Conservation (phyloP, 2,888 invertebrate genomes). For the Colostygia pectinataria region DNA sequence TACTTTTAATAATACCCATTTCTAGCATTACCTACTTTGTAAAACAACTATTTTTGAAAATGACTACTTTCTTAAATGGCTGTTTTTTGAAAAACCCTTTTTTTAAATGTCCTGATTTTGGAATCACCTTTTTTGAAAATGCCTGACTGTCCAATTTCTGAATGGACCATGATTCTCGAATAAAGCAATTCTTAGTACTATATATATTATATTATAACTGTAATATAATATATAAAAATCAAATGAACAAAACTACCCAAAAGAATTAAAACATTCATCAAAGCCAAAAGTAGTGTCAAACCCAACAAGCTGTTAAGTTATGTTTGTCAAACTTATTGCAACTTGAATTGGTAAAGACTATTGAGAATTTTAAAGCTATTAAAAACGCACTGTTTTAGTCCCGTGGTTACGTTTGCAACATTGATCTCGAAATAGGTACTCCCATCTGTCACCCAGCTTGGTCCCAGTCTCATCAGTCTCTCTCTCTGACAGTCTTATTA, state of each 20-base stretch:
- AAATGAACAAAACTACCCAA: too few relatives aligned
- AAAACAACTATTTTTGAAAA: neutral
- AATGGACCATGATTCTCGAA: neutral
- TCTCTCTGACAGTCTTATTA: conserved; percentile 13
- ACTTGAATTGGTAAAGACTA: too few relatives aligned
- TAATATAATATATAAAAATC: conserved; percentile 10
- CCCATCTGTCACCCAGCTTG: conserved; percentile 10
- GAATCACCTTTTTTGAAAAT: conserved; percentile 1
- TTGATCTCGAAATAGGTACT: too few relatives aligned
- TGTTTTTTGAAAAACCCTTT: conserved; percentile 3
- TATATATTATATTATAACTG: too few relatives aligned
- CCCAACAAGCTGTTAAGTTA: too few relatives aligned
- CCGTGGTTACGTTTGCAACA: too few relatives aligned
- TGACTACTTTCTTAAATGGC: conserved; percentile 1
- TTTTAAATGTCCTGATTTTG: conserved; percentile 1
- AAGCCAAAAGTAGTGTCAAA: too few relatives aligned
- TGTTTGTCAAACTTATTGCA: too few relatives aligned
- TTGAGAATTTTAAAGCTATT: too few relatives aligned
- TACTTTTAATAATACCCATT: neutral
- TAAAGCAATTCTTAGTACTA: too few relatives aligned
- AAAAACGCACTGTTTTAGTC: too few relatives aligned
- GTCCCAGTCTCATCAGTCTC: conserved; percentile 3
- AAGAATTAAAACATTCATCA: too few relatives aligned
- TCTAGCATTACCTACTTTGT: neutral
- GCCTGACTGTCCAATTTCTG: conserved; percentile 1